Conservation (phyloP, 1,140 invertebrate species). For the Dysdera silvatica region DNA sequence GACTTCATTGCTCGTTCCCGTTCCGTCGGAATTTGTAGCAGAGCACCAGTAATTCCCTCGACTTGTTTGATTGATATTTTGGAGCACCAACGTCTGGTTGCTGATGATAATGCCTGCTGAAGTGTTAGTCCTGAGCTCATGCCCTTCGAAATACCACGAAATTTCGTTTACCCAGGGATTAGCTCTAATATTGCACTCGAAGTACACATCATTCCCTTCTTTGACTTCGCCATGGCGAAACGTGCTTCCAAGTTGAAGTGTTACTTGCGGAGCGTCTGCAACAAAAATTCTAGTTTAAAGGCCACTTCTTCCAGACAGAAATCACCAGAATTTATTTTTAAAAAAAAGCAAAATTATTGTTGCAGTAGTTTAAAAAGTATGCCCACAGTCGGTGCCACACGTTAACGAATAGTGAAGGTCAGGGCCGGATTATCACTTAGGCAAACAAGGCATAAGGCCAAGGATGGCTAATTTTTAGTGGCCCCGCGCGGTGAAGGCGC, state of each 20-base stretch:
- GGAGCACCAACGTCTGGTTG: slow-evolving; percentile 69
- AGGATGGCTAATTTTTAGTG: no score
- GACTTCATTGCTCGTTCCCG: slow-evolving; percentile 75
- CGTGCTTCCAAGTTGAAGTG: slow-evolving; percentile 69
- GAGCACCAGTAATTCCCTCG: slow-evolving; percentile 72
- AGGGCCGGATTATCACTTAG: no score
- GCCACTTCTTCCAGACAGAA: no score
- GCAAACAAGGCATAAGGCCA: no score
- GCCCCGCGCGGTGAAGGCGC: no score
- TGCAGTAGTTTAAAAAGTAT: no score
- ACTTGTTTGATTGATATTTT: slow-evolving; percentile 51
- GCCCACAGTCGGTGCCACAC: no score
- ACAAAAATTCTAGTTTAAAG: slow-evolving; percentile 26
- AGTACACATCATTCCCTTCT: slow-evolving; percentile 73
- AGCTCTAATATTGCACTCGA: slow-evolving; percentile 78
- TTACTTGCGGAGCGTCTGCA: slow-evolving; percentile 73
- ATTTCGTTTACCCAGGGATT: slow-evolving; percentile 72
- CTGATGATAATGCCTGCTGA: slow-evolving; percentile 66
- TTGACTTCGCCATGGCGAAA: slow-evolving; percentile 69
- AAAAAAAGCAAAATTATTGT: no score
- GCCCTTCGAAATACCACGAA: slow-evolving; percentile 52
- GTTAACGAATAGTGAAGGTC: no score
- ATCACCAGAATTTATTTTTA: no score
- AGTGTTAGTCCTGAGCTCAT: slow-evolving; percentile 60
- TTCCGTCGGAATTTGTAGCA: slow-evolving; percentile 79